Base-by-base conservation (phyloP, 2,797 vertebrate species). In the Pelochelys cantorii region DNA sequence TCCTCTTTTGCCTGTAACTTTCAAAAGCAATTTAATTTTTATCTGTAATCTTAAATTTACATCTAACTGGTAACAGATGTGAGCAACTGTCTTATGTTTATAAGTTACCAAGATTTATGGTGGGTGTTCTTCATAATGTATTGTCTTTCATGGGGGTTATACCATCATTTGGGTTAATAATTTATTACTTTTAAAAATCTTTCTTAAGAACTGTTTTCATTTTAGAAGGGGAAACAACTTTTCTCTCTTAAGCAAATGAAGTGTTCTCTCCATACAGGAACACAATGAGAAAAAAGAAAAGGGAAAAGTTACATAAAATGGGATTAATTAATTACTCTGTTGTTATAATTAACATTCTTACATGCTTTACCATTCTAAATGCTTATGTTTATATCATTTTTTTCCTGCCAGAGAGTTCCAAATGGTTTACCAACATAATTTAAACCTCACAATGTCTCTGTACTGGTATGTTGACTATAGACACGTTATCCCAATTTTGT, bases 31-130 rank as follows among this genome's bases (percentile, higher is more conserved):
- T 97, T 97, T 95, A 93, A 84, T 93, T 97, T 97, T 97, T 94
- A 97, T 97, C 95, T 97, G 92, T 97, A 97, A 98, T 98, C 96
- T 97, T 92, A 98, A 98, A 96, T 98, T 98, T 97, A 94, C 94
- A 96, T 97, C 95, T 98, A 98, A 98, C 92, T 95, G 92, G 87
- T 94, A 97, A 97, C 97, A 98, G 97, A 97, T 98, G 97, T 97
- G 93, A 97, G 96, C 96, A 97, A 96, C 94, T 97, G 94, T 85
- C 90, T 98, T 95, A 96, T 96, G 92, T 84, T 96, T 79, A 93
- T 90, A 85, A 92, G 84, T 95, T 96, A 92, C 93, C 93, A 94
- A 98, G 95, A 97, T 98, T 97, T 97, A 97, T 94, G 92, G 87
- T 89, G 88, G 94, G 90, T 86, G 83, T 83, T 96, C 94, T 96